A percentile compares a stretch with the other conserved stretches of the same genome.
Conservation (phyloP, 2,888 invertebrate genomes). For the Rotaria socialis region DNA sequence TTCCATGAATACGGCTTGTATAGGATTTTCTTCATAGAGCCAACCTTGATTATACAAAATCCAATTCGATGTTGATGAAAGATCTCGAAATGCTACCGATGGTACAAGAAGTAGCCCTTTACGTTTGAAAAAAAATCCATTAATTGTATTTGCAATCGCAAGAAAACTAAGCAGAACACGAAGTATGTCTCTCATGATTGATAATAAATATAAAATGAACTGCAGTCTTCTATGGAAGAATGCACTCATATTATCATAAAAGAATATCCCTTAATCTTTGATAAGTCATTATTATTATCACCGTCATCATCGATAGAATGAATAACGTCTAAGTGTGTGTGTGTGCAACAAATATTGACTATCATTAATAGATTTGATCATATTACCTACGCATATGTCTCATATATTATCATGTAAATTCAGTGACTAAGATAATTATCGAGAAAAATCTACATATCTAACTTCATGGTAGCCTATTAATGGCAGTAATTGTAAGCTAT, state of each 20-base stretch:
- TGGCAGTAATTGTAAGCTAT: no score
- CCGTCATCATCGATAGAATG: background rate
- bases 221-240: background rate
- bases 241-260: background rate
- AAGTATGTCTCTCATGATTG: background rate
- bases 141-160: background rate
- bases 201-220: background rate
- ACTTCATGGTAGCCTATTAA: no score
- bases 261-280: no score
- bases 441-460: no score
- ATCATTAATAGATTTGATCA: background rate
- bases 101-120: background rate
- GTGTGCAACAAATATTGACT: background rate
- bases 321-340: background rate
- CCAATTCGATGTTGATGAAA: conserved; percentile 9
- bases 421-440: background rate
- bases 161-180: background rate
- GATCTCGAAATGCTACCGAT: background rate
- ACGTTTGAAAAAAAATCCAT: background rate
- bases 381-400: background rate
- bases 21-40: conserved; percentile 1
- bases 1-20: background rate
- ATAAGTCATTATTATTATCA: background rate
- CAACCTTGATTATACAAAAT: conserved; percentile 24
- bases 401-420: background rate